A percentile compares a stretch with the other conserved stretches of the same genome.
Evolutionary conservation across 2,888 invertebrate genomes (phyloP).

Genomic region (Philonicus albiceps): DNA sequence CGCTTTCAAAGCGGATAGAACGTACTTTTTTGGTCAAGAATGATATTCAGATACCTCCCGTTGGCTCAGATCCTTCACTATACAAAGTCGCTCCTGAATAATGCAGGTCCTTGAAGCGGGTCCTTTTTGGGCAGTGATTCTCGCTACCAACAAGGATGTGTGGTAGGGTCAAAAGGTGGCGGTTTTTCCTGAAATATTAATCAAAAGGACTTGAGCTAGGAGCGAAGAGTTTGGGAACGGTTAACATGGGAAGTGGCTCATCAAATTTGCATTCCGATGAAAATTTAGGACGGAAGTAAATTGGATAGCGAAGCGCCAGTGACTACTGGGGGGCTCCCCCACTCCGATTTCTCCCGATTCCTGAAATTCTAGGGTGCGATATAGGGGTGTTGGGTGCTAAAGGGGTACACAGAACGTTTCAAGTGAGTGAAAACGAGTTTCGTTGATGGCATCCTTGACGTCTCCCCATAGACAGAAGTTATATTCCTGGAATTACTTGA

Average conservation of each 20-base stretch:
- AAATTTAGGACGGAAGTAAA: constrained; percentile 4
- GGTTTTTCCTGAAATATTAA: neutral
- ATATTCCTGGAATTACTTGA: neutral
- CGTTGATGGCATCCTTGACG: neutral
- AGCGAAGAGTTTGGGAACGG: neutral
- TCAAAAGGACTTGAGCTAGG: neutral
- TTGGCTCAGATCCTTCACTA: neutral
- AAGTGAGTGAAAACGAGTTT: neutral
- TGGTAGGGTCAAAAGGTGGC: neutral
- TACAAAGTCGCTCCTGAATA: neutral
- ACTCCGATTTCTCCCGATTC: neutral
- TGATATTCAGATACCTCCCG: neutral
- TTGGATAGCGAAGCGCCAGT: neutral
- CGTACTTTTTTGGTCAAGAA: neutral
- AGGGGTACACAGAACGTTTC: neutral
- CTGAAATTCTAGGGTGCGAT: neutral
- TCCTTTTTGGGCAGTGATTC: neutral
- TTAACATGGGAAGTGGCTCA: constrained; percentile 6
- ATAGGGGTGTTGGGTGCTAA: neutral
- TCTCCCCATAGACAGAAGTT: neutral
- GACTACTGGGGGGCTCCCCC: neutral
- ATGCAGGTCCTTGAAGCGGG: neutral
- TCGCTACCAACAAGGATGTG: neutral
- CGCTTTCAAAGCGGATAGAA: neutral
- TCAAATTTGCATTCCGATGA: constrained; percentile 25